phyloP scores from a whole-genome alignment of 1,140 invertebrate genomes.

The Potamilus streckersoni region DNA sequence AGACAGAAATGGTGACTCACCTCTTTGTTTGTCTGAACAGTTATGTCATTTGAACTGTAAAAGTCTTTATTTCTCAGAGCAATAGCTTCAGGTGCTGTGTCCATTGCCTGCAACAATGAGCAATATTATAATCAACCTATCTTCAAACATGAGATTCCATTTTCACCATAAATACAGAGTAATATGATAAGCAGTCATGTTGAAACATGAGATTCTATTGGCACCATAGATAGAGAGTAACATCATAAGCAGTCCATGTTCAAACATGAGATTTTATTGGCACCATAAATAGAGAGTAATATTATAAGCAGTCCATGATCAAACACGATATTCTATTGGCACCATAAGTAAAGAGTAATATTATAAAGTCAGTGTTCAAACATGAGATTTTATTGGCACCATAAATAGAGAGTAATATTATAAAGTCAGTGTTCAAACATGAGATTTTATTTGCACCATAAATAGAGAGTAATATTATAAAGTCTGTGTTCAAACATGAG shows the following conservation, averaged over 20 bases:
- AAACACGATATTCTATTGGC: neutral
- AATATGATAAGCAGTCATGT: neutral
- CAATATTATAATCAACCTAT: neutral
- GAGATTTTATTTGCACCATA: neutral
- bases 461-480: neutral
- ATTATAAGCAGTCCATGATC: neutral
- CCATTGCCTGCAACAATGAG: conserved; percentile 52
- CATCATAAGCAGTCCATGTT: no score
- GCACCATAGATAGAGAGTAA: no score
- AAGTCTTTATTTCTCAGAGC: conserved; percentile 57
- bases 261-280: neutral
- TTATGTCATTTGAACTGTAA: conserved; percentile 55
- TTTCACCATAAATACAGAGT: neutral
- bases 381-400: no score
- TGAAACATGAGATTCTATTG: no score
- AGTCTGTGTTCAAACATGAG: no score
- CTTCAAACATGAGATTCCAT: neutral
- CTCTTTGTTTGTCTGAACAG: conserved; percentile 53
- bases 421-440: neutral
- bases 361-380: no score
- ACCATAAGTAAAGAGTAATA: no score
- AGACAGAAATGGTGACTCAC: conserved; percentile 34
- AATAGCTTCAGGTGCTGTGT: conserved; percentile 49
- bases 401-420: no score
- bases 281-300: neutral